Conservation (phyloP, 2,113 vertebrate genomes). For the Columba livia region DNA sequence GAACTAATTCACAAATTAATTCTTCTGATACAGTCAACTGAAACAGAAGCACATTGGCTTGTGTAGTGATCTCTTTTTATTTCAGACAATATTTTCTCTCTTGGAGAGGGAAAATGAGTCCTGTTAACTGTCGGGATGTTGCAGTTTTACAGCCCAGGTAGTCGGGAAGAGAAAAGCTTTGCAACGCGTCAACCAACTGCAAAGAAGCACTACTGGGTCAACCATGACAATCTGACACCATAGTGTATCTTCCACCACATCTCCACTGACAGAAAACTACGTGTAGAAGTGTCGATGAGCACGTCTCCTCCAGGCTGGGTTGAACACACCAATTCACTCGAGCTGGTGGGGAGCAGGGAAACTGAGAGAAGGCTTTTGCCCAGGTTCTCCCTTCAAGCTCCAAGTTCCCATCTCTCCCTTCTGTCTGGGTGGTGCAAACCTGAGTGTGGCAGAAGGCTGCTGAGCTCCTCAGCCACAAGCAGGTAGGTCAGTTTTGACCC, state of each 20-base stretch:
- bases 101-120: not conserved
- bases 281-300: not conserved
- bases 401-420: accelerated
- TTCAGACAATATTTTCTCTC: not conserved
- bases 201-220: not conserved
- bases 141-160: not conserved
- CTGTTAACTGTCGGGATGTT: not conserved
- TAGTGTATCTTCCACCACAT: not conserved
- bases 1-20: not conserved
- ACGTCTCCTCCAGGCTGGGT: not conserved
- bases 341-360: not conserved
- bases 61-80: not conserved
- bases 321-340: not conserved
- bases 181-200: accelerated
- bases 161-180: not conserved
- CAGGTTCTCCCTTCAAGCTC: not conserved
- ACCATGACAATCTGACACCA: not conserved
- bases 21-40: not conserved
- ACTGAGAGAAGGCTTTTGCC: not conserved
- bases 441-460: not conserved
- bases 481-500: not conserved
- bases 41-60: not conserved
- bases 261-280: not conserved
- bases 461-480: not conserved
- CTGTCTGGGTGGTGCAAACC: not conserved